phyloP scores from a whole-genome alignment of 2,797 vertebrate genomes.

The Poeciliopsis infans region DNA sequence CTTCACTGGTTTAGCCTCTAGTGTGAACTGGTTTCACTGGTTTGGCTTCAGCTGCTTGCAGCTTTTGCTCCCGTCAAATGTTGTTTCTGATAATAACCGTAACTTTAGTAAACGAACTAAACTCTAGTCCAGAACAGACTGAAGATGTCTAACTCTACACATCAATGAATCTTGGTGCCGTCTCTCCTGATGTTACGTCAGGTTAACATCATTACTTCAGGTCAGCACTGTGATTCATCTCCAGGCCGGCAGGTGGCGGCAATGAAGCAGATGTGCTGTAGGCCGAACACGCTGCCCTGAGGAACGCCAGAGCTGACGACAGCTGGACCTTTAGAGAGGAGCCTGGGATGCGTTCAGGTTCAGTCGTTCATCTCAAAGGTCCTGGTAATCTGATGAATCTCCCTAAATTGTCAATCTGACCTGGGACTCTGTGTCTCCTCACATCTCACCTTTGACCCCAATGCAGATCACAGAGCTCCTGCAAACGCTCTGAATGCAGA shows the following conservation, averaged over 20 bases:
- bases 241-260: background rate
- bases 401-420: background rate
- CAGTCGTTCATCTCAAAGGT: background rate
- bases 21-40: background rate
- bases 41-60: background rate
- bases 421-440: background rate
- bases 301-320: background rate
- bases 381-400: background rate
- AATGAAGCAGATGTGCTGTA: background rate
- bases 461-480: too few relatives aligned
- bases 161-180: background rate
- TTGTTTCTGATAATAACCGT: background rate
- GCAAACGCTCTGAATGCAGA: background rate
- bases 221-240: background rate
- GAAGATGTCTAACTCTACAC: background rate
- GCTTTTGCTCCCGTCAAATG: background rate
- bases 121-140: background rate
- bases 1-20: background rate
- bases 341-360: background rate
- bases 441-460: background rate
- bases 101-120: too few relatives aligned
- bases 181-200: background rate
- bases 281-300: background rate
- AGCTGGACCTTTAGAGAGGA: background rate
- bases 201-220: too few relatives aligned